phyloP scores from a whole-genome alignment of 2,797 vertebrate species.

The Coregonus ussuriensis region DNA sequence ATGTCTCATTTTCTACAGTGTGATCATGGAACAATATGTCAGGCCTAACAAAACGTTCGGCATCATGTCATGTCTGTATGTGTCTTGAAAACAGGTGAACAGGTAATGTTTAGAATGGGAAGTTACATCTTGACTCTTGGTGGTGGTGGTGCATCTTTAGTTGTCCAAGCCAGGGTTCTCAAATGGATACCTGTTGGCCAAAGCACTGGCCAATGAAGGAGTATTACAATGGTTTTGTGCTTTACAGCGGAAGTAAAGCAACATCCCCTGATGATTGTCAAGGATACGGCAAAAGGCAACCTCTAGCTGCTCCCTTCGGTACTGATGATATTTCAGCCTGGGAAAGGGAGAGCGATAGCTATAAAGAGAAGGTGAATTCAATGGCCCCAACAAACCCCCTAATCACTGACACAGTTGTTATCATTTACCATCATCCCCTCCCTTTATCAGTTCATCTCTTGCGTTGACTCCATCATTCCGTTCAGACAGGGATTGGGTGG shows the following conservation, averaged over 20 bases:
- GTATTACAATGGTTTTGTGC: constrained; percentile 69
- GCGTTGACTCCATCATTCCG: background rate
- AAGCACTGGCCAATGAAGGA: background rate
- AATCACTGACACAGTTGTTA: constrained; percentile 21
- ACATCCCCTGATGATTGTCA: constrained; percentile 58
- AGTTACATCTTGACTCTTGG: background rate
- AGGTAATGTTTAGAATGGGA: background rate
- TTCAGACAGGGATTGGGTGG: background rate
- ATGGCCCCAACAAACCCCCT: constrained; percentile 28
- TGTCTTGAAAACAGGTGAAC: background rate
- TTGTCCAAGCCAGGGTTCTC: background rate
- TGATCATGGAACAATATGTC: background rate
- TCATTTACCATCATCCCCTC: constrained; percentile 2
- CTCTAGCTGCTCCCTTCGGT: constrained; percentile 75
- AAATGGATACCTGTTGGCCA: background rate
- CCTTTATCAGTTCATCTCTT: constrained; percentile 7
- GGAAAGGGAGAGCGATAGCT: constrained; percentile 69
- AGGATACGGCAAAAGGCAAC: constrained; percentile 54
- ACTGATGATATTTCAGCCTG: constrained; percentile 73
- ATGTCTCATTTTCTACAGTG: background rate
- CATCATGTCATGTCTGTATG: background rate
- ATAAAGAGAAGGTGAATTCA: constrained; percentile 76
- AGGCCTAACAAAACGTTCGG: background rate
- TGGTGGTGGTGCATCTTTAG: background rate
- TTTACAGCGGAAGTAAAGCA: constrained; percentile 72